A percentile compares a stretch with the other conserved stretches of the same genome.
phyloP scores from a whole-genome alignment of 2,113 vertebrate genomes.

The Sterna hirundo region DNA sequence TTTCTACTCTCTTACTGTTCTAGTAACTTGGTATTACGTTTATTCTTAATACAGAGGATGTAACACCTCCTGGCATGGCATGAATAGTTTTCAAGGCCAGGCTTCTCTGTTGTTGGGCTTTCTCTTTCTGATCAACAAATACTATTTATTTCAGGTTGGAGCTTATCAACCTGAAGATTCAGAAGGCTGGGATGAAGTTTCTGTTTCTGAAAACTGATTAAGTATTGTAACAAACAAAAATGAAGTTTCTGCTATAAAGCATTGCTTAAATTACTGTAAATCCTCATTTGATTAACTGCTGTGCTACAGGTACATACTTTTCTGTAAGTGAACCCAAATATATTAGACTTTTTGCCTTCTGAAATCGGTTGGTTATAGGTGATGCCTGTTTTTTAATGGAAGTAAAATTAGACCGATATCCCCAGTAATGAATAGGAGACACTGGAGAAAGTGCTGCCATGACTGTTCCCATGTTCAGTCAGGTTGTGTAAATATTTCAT shows the following conservation, averaged over 20 bases:
- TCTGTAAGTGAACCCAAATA: not conserved
- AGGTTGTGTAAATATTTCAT: not conserved
- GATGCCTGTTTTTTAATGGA: not conserved
- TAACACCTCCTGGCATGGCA: not conserved
- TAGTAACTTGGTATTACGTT: not conserved
- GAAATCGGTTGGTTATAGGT: not conserved
- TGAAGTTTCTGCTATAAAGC: not conserved
- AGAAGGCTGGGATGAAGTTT: not conserved
- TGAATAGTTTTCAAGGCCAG: not conserved
- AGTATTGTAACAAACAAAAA: not conserved
- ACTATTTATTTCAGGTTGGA: not conserved
- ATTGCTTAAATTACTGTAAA: not conserved
- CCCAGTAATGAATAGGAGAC: not conserved
- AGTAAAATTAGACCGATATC: not conserved
- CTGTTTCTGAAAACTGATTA: not conserved
- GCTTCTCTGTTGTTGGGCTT: not conserved
- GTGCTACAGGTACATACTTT: not conserved
- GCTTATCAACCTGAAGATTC: not conserved
- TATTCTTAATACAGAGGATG: not conserved
- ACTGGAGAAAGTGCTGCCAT: not conserved
- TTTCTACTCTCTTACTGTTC: not conserved
- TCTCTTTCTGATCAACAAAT: not conserved
- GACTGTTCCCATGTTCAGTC: not conserved
- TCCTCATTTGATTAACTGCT: conserved; percentile 1
- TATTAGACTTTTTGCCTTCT: not conserved